Evolutionary conservation across 2,888 invertebrate genomes (phyloP), one percentile per base, ranked within the genome.

Genomic region (Petrophora chlorosata): DNA sequence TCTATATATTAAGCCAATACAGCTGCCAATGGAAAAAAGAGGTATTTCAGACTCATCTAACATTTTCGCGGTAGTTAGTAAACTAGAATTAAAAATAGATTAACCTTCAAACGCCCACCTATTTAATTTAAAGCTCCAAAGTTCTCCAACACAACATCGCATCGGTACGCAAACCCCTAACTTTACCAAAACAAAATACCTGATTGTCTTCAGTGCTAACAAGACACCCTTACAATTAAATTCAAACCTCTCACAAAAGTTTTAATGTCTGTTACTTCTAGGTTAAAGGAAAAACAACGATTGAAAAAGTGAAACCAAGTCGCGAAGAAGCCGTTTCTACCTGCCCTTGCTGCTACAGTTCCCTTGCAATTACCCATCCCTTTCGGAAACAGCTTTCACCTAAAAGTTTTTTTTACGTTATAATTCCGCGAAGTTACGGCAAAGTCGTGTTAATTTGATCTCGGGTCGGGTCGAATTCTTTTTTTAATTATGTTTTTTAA

Each of bases 171-270:
- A 62, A 59, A 44, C 61, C 26, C 12, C 40, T 53, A 62, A 59
- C 55, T 57, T 47, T 12, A 10, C 15, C 26, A 33, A 33, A 34
- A 46, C 34, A 40, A 58, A 60, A 51, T 40, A 51, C 53, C 43
- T 61, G 59, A 69, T 72, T 70, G 67, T 75, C 63, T 68, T 53
- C 63, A 67, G 67, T 66, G 67, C 68, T 81, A 78, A 79, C 81
- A 72, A 83, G 81, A 79, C 78, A 78, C 77, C 80, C 66, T 76
- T 73, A 79, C 80, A 83, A 82, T 84, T 81, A 82, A 76, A 82
- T 65, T 68, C 61, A 54, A 70, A 63, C 72, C 73, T 78, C 72
- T 82, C 79, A 76, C 33, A 79, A 79, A 87, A 86, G 76, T 86
- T 87, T 84, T 86, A 87, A 87, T 81, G 84, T 80, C 73, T 75